Base-by-base conservation (phyloP, 2,113 vertebrate genomes). In the Melospiza melodia region DNA sequence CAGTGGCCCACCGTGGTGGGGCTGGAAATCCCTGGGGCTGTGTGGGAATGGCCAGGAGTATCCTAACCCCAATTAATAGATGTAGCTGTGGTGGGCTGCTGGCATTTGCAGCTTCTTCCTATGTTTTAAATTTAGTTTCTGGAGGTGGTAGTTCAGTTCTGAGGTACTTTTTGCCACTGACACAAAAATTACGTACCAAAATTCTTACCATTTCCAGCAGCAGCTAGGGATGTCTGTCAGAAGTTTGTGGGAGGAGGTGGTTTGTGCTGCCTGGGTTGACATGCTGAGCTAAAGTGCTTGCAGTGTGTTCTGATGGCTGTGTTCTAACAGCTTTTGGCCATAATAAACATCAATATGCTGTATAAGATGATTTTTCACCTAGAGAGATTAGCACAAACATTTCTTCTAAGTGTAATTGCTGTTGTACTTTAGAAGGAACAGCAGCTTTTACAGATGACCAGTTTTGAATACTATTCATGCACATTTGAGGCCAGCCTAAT, bases 251-350 rank as follows among this genome's bases (percentile, higher is more conserved):
- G 77, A 94, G 72, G 75, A 48, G 59, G 22, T 52, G 16, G 13
- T 6, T 66, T 22, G 18, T 66, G 54, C 39, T n/a, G 3, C 23
- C 24, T 69, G 51, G 11, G 33, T 73, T 76, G 67, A 12, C 23
- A 20, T 21, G 78, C 79, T 37, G 81, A 87, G 68, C 68, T 57
- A 0, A 66, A 80, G n/a, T 13, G 54, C 72, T 52, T 17, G 27
- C 59, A 11, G 22, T 23, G 69, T 9, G 0, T 44, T 28, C 79
- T 33, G 33, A 31, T 69, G 1, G 0, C 68, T 48, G 0, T 57
- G 52, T 55, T 48, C 39, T 63, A 15, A 21, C 71, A 63, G 43
- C 48, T 86, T 80, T 77, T 54, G 57, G 23, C 57, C 57, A 4
- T 54, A 55, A 54, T 43, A 86, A 77, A 68, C 25, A 19, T n/a